phyloP scores from a whole-genome alignment of 2,888 invertebrate species.

The Agrochola lota region DNA sequence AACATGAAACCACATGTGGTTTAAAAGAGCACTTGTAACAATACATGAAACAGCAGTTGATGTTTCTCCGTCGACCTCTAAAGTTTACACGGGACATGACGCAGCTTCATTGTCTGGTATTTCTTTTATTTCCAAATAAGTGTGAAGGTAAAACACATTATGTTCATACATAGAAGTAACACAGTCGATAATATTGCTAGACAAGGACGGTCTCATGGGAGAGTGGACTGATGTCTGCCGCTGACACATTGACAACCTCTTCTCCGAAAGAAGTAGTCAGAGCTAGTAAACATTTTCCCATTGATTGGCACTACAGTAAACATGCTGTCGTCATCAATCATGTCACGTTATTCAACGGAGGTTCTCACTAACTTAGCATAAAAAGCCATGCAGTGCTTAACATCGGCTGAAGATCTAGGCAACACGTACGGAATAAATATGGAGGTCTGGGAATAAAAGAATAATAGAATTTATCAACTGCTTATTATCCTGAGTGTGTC shows the following conservation, averaged over 20 bases:
- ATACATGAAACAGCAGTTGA: neutral
- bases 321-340: constrained; percentile 51
- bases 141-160: constrained; percentile 32
- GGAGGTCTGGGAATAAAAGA: constrained; percentile 40
- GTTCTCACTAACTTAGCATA: constrained; percentile 62
- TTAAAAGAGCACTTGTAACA: constrained; percentile 25
- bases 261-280: constrained; percentile 37
- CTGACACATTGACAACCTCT: constrained; percentile 58
- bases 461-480: constrained; percentile 22
- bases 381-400: constrained; percentile 63
- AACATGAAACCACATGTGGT: constrained; percentile 17
- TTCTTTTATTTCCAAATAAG: constrained; percentile 37
- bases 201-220: constrained; percentile 32
- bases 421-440: constrained; percentile 58
- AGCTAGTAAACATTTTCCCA: constrained; percentile 59
- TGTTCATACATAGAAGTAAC: constrained; percentile 1
- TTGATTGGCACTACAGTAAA: constrained; percentile 68
- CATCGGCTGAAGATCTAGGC: constrained; percentile 50
- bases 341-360: constrained; percentile 55
- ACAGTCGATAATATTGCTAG: constrained; percentile 21
- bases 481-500: constrained; percentile 15
- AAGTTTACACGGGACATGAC: constrained; percentile 30
- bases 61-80: constrained; percentile 19
- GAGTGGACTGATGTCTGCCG: constrained; percentile 48
- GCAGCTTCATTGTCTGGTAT: constrained; percentile 25